phyloP scores from a whole-genome alignment of 2,888 invertebrate species.

The Megaustenia siamemsis region DNA sequence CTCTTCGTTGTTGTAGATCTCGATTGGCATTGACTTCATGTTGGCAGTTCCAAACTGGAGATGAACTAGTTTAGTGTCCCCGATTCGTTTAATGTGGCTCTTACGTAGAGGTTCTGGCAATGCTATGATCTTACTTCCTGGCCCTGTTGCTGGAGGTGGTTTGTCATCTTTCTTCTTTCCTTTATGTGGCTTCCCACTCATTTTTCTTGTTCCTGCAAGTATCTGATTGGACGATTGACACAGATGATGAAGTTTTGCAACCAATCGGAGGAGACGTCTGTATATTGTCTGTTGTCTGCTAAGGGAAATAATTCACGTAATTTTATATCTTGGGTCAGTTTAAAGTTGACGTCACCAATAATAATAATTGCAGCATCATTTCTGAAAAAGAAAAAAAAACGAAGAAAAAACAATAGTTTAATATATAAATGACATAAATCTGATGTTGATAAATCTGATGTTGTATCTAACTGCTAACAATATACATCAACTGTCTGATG shows the following conservation, averaged over 20 bases:
- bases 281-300: no score
- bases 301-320: no score
- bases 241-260: not conserved
- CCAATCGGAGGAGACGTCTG: no score
- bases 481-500: no score
- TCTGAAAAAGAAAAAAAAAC: no score
- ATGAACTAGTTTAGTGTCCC: slow-evolving; percentile 67
- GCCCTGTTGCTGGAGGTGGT: slow-evolving; percentile 79
- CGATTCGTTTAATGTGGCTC: slow-evolving; percentile 69
- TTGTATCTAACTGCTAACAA: no score
- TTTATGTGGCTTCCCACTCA: slow-evolving; percentile 64
- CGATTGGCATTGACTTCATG: slow-evolving; percentile 74
- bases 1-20: slow-evolving; percentile 78
- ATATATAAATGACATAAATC: no score
- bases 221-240: not conserved
- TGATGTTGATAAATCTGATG: no score
- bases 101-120: slow-evolving; percentile 76
- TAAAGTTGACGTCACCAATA: no score
- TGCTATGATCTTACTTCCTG: slow-evolving; percentile 78
- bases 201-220: not conserved
- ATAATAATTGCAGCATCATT: no score
- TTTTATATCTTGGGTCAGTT: no score
- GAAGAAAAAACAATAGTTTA: no score
- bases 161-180: slow-evolving; percentile 78
- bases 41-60: slow-evolving; percentile 72